Base-by-base conservation (phyloP, 2,888 invertebrate genomes). In the Aporophyla nigra region DNA sequence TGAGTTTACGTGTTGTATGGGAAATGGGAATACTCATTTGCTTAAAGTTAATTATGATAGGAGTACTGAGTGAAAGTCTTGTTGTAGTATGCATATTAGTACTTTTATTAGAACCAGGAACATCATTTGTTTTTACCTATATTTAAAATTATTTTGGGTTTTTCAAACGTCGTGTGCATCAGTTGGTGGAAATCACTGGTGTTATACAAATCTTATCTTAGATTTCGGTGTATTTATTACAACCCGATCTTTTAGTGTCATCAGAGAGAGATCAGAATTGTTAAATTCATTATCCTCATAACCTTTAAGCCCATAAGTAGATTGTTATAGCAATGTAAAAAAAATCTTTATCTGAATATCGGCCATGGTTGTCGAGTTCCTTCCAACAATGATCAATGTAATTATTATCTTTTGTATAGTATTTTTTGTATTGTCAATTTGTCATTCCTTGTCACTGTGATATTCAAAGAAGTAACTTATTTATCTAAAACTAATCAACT, bases 401-500 rank as follows among this genome's bases (percentile, higher is more conserved):
- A 61, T 83, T 83, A 78, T 53, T 61, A n/a, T 69, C 54, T 56
- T 68, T 77, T 71, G 56, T 67, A 3, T 1, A 27, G 0, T 16
- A 14, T 5, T 62, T 68, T 63, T 58, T 56, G 5, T 46, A 24
- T n/a, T 56, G 58, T 53, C 59, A 54, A 53, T 43, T 63, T 56
- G 27, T 62, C 27, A 16, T 49, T 16, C 46, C 5, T 61, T 62
- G 68, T 53, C 67, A 46, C 33, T 67, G 24, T 54, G 56, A 12
- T 63, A 83, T 80, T 66, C 24, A 67, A 72, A 68, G 62, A 82
- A 67, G 82, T 53, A 80, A 46, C 51, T 61, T 61, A 43, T 56
- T 71, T 72, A 85, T 85, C 71, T 63, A 4, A 77, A 82, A 77
- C 61, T 58, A 85, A 85, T 85, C 82, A 74, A 53, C 59, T 54